phyloP scores from a whole-genome alignment of 35 echinoderm and acorn worm genomes.

The Strongylocentrotus purpuratus region DNA sequence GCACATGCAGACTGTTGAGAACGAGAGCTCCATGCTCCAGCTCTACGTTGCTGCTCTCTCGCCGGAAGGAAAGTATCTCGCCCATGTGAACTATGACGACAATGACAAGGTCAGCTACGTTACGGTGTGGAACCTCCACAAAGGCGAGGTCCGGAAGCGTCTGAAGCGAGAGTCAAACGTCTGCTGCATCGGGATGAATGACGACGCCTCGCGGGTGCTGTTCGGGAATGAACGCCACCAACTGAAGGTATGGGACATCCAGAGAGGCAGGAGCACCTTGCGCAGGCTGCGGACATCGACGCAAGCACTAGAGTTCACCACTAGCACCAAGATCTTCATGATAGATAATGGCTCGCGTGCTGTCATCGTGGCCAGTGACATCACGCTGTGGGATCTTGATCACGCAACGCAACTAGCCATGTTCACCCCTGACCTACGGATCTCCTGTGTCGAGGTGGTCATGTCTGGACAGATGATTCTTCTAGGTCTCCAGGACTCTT shows the following conservation, averaged over 20 bases:
- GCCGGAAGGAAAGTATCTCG: conserved; percentile 62
- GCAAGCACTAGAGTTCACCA: conserved; percentile 60
- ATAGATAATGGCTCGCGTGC: conserved; percentile 78
- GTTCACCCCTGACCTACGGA: conserved; percentile 84
- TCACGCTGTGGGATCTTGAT: conserved; percentile 88
- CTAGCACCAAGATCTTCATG: conserved; percentile 86
- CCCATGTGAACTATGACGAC: conserved; percentile 91
- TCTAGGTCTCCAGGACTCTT: conserved; percentile 66
- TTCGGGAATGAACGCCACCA: conserved; percentile 89
- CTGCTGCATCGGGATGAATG: conserved; percentile 84
- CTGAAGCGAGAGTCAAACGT: conserved; percentile 92
- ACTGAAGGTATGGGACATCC: conserved; percentile 89
- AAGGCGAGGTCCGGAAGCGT: conserved; percentile 74
- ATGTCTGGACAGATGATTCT: conserved; percentile 83
- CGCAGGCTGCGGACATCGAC: conserved; percentile 67
- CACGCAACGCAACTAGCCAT: conserved; percentile 67
- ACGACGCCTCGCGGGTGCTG: conserved; percentile 71
- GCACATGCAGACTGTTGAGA: conserved; percentile 83
- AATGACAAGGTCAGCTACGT: conserved; percentile 89
- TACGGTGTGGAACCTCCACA: conserved; percentile 88
- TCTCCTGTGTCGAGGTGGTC: conserved; percentile 83
- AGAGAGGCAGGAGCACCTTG: conserved; percentile 69
- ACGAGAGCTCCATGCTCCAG: conserved; percentile 90
- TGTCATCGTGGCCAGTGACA: conserved; percentile 80
- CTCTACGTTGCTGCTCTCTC: conserved; percentile 79